Base-by-base conservation (phyloP, 1,140 invertebrate genomes). In the Proctacanthus coquilletti region DNA sequence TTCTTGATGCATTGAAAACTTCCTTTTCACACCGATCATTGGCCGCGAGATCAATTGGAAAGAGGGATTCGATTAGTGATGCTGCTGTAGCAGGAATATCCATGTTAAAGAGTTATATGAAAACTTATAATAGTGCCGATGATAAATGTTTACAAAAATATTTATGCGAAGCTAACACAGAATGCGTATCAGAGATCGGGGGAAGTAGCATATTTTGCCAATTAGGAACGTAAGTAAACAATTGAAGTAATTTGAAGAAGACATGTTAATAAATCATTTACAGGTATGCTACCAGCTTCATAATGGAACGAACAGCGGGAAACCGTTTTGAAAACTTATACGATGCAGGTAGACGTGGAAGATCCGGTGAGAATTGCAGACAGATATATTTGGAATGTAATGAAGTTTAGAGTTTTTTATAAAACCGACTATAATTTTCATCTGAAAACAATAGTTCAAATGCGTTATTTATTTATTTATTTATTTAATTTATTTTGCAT, bases 1-100 rank as follows among this genome's bases (percentile, higher is more conserved):
- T 92, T 18, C 63, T 89, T 63, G 85, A 92, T 47, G 84, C 84
- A 21, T 63, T 91, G 48, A 88, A 88, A 60, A 86, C 84, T 5
- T 88, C 84, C 19, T 88, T 92, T 68, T 86, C 83, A 5, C 84
- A 91, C 62, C 75, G 86, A 43, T 88, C 84, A 4, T 55, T 87
- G 40, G 64, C 75, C 0, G 84, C 85, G 17, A 70, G 85, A 30
- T 83, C 79, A 20, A 63, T 86, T 40, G 86, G 86, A 40, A 76
- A 71, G 54, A 83, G 83, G 48, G 84, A 89, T 57, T 77, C 80
- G 3, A 70, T 88, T 21, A 85, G 83, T 43, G 85, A 91, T 49
- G 84, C 84, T 11, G 79, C 80, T 3, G 70, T 87, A 21, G 84
- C 86, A 25, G 75, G 83, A 6, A 80, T 89, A 46, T 72, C 82